Conservation (phyloP, 2,113 vertebrate species). For the Microcebus jonahi region DNA sequence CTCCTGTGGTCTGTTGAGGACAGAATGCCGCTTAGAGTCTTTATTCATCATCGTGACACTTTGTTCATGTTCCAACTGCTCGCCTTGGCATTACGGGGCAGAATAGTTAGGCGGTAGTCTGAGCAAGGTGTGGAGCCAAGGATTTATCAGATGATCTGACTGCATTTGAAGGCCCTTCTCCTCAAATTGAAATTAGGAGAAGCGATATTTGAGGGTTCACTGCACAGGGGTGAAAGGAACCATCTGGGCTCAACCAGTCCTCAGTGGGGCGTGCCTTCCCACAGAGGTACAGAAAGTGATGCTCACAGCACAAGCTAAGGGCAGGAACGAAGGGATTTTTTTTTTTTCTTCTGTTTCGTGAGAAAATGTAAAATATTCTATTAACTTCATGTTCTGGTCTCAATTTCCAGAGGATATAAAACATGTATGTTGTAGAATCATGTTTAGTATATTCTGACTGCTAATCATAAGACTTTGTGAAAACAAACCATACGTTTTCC, state of each 20-base stretch:
- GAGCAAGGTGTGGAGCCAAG: slow-evolving; percentile 22
- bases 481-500: not conserved
- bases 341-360: not conserved
- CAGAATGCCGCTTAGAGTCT: slow-evolving; percentile 57
- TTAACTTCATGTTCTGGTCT: not conserved
- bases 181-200: not conserved
- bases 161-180: not conserved
- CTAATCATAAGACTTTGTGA: not conserved
- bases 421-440: not conserved
- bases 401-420: slow-evolving; percentile 24
- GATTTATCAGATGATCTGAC: slow-evolving; percentile 56
- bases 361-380: not conserved
- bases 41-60: slow-evolving; percentile 57
- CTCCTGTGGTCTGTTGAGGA: slow-evolving; percentile 55
- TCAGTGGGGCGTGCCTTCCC: not conserved
- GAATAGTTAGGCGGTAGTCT: slow-evolving; percentile 46
- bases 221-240: not conserved
- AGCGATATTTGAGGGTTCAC: not conserved
- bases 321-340: not conserved
- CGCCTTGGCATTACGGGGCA: slow-evolving; percentile 55
- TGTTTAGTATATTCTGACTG: not conserved
- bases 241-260: not conserved
- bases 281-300: not conserved
- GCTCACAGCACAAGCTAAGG: accelerated
- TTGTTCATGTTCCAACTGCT: slow-evolving; percentile 69